A percentile compares a stretch with the other conserved stretches of the same genome.
phyloP scores from a whole-genome alignment of 2,888 invertebrate genomes.

The Phoenoteleia sp. region DNA sequence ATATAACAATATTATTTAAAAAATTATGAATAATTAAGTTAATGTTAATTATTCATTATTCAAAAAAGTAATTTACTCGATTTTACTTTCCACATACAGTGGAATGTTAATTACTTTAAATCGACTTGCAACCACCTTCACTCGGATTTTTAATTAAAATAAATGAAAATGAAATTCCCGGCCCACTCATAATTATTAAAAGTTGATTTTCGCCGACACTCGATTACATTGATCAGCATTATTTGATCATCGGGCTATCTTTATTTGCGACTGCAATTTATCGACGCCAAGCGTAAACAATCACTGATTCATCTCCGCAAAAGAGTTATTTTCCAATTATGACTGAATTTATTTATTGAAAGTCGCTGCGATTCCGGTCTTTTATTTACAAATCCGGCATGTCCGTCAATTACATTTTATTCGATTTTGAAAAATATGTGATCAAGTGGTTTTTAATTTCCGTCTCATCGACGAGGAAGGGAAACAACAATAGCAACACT shows the following conservation, averaged over 20 bases:
- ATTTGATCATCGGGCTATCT: conserved; percentile 40
- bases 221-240: conserved; percentile 13
- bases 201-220: conserved; percentile 9
- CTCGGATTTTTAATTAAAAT: too few relatives aligned
- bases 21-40: too few relatives aligned
- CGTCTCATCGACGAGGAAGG: neutral
- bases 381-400: neutral
- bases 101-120: too few relatives aligned
- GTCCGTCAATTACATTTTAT: conserved; percentile 12
- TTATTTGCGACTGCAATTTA: conserved; percentile 55
- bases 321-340: conserved; percentile 46
- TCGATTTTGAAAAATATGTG: neutral
- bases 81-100: too few relatives aligned
- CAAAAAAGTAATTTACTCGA: too few relatives aligned
- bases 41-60: too few relatives aligned
- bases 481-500: neutral
- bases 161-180: neutral
- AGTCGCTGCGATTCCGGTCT: neutral
- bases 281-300: conserved; percentile 40
- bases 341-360: conserved; percentile 52
- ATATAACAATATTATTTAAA: too few relatives aligned
- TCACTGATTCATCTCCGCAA: conserved; percentile 19
- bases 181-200: conserved; percentile 38
- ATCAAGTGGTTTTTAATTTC: neutral
- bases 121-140: too few relatives aligned